phyloP scores from a whole-genome alignment of 1,140 invertebrate species.

The Scaptomyza montana region DNA sequence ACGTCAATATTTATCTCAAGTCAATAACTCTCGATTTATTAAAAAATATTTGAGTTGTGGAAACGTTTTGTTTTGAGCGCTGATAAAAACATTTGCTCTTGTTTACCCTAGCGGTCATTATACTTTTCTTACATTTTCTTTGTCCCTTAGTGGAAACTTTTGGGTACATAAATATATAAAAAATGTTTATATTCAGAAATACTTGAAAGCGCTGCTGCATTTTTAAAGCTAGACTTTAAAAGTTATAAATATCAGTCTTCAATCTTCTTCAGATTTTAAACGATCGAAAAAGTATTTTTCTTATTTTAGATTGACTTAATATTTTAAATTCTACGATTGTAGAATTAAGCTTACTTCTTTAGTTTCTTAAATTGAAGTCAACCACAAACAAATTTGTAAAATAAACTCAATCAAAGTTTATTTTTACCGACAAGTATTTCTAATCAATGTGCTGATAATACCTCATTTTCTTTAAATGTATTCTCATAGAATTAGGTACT shows the following conservation, averaged over 20 bases:
- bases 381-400: too few relatives aligned
- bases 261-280: too few relatives aligned
- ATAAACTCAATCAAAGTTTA: too few relatives aligned
- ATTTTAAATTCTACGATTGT: not conserved
- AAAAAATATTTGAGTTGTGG: conserved; percentile 68
- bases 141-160: conserved; percentile 47
- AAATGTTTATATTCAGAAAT: not conserved
- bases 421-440: not conserved
- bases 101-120: conserved; percentile 59
- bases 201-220: too few relatives aligned
- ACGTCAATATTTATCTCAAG: not conserved
- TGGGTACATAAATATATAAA: not conserved
- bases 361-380: too few relatives aligned
- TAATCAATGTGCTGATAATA: not conserved
- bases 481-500: conserved; percentile 2
- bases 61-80: conserved; percentile 40
- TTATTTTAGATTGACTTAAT: too few relatives aligned
- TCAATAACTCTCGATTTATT: conserved; percentile 34
- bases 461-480: not conserved
- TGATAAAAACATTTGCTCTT: conserved; percentile 62
- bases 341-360: not conserved
- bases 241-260: too few relatives aligned
- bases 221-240: too few relatives aligned
- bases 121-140: conserved; percentile 47
- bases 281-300: too few relatives aligned